Conservation (phyloP, 2,113 vertebrate species). For the Aegypius monachus region DNA sequence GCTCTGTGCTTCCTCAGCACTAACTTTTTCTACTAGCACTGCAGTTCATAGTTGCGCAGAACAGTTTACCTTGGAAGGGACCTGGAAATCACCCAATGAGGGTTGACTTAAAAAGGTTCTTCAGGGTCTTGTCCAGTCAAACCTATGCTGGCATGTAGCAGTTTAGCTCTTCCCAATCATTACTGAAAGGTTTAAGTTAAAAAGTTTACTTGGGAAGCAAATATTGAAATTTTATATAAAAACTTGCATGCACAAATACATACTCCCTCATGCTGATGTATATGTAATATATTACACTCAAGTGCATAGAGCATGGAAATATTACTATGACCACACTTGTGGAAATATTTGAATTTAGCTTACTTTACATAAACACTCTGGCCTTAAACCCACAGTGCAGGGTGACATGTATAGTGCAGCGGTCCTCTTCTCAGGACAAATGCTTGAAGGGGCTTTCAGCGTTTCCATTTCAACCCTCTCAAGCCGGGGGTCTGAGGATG, state of each 20-base stretch:
- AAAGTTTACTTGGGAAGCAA: constrained; percentile 2
- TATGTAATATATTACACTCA: background rate
- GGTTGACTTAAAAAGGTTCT: background rate
- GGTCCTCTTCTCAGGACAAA: background rate
- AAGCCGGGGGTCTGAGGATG: background rate
- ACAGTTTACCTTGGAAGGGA: background rate
- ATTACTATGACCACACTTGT: background rate
- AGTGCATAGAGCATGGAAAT: background rate
- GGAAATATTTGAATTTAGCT: constrained; percentile 60
- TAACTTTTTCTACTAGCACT: background rate
- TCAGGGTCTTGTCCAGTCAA: background rate
- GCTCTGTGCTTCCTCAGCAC: background rate
- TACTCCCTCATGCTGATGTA: background rate
- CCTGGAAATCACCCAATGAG: background rate
- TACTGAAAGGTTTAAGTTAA: background rate
- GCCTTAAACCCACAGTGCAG: background rate
- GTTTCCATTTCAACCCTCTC: background rate
- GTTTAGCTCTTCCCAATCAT: background rate
- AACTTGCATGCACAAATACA: background rate
- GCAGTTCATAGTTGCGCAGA: background rate
- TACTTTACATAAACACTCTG: constrained; percentile 45
- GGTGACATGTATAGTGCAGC: background rate
- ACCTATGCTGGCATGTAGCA: background rate
- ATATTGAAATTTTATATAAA: background rate
- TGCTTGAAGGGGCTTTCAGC: background rate